phyloP scores from a whole-genome alignment of 2,797 vertebrate genomes.

The Euphonia xanthogaster region DNA sequence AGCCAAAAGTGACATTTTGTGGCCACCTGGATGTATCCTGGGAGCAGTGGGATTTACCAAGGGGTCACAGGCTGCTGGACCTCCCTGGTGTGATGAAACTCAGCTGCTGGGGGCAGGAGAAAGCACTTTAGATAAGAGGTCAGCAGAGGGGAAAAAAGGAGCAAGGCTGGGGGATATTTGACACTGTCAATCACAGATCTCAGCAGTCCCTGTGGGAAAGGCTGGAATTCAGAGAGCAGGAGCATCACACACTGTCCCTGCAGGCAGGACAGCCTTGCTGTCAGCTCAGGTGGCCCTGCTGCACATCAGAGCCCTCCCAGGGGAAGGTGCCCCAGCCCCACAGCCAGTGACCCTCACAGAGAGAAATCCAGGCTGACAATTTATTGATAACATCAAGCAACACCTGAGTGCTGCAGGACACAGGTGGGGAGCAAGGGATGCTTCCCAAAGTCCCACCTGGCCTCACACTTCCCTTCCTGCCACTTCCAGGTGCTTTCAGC shows the following conservation, averaged over 20 bases:
- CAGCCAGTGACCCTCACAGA: constrained; percentile 42
- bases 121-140: constrained; percentile 58
- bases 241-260: background rate
- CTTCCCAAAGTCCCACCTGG: constrained; percentile 20
- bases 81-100: constrained; percentile 21
- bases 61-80: background rate
- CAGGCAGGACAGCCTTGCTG: background rate
- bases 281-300: background rate
- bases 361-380: constrained; percentile 57
- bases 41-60: background rate
- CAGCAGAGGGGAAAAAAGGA: background rate
- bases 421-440: background rate
- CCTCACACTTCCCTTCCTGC: constrained; percentile 16
- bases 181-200: background rate
- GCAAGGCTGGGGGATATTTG: constrained; percentile 13
- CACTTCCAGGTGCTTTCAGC: constrained; percentile 74
- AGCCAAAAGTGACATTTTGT: background rate
- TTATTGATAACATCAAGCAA: constrained; percentile 81
- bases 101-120: constrained; percentile 53
- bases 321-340: background rate
- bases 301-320: background rate
- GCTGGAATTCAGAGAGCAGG: background rate
- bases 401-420: constrained; percentile 59
- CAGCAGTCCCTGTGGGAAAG: background rate
- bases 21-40: background rate